Evolutionary conservation across 2,888 invertebrate species (phyloP), one percentile per base, ranked within the genome.

Genomic region (Entomobrya proxima): DNA sequence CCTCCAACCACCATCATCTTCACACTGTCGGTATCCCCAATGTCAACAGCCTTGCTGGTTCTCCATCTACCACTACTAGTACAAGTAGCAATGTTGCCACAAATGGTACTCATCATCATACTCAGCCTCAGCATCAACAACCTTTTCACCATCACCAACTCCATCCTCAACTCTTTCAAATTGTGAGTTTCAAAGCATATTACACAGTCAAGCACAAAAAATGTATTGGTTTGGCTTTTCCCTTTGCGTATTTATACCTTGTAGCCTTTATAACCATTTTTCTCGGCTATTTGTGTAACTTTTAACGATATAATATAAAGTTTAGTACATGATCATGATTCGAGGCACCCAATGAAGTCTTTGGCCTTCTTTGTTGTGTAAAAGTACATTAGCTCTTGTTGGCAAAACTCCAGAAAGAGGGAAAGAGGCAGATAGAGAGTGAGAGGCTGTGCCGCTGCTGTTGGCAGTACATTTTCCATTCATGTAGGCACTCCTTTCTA

Each of bases 321-420:
- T 40, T 40, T 6, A 40, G 11, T 40, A 11, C n/a, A 47, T 13
- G 5, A 47, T 2, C 15, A 47, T 40, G 40, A 40, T 6, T 47
- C 47, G n/a, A 13, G 18, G 35, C 69, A 37, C 61, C 61, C 50
- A 13, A 74, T 37, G 24, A 37, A 78, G 85, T 79, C 85, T 85
- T 79, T 79, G 85, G 79, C 85, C 79, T 85, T 78, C 85, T 85
- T 85, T 79, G 79, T 74, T 85, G 30, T 58, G 30, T 30, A 64
- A 69, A 85, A 85, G 85, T 85, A 85, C 85, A 85, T 85, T 85
- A 85, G 85, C 85, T 85, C 79, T 79, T 64, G 72, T 85, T 85
- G 85, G 85, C 85, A 85, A 40, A 21, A 32, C 15, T 85, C 85
- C 85, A 85, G 75, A 21, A 30, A 18, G 2, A 69, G 18, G 47